Conservation (phyloP, 2,888 invertebrate species). For the Drosophila macrospina region DNA sequence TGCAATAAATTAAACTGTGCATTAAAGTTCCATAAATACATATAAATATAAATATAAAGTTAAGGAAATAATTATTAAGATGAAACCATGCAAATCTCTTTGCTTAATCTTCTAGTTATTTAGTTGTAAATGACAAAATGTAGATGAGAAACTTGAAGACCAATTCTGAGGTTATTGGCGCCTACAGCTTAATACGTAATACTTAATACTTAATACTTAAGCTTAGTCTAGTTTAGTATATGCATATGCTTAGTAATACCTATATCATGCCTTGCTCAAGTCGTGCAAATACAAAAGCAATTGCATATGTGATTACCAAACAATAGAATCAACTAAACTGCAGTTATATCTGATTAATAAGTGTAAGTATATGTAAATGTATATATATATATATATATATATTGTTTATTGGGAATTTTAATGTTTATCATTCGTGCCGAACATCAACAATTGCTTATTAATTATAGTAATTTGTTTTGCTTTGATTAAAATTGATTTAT, state of each 20-base stretch:
- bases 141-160: conserved; percentile 54
- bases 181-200: conserved; percentile 62
- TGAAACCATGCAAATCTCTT: neutral
- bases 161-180: conserved; percentile 78
- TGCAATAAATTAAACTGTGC: conserved; percentile 1
- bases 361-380: conserved; percentile 12
- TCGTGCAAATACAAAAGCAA: conserved; percentile 38
- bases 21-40: neutral
- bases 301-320: conserved; percentile 7
- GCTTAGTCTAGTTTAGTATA: conserved; percentile 27
- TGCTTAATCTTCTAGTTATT: neutral
- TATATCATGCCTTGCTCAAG: conserved; percentile 64
- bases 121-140: conserved; percentile 15
- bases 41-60: neutral
- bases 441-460: conserved; percentile 75
- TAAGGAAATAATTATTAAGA: neutral
- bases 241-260: conserved; percentile 42
- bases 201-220: conserved; percentile 64
- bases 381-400: conserved; percentile 11
- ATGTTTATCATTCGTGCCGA: conserved; percentile 64
- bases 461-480: conserved; percentile 19
- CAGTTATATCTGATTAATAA: conserved; percentile 24
- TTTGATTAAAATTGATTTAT: conserved; percentile 61
- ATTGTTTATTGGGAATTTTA: conserved; percentile 27
- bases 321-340: conserved; percentile 28